Percentiles rank a stretch among this genome's conserved stretches.
phyloP scores from a whole-genome alignment of 1,140 invertebrate genomes.

The Aphelenchoides fujianensis region DNA sequence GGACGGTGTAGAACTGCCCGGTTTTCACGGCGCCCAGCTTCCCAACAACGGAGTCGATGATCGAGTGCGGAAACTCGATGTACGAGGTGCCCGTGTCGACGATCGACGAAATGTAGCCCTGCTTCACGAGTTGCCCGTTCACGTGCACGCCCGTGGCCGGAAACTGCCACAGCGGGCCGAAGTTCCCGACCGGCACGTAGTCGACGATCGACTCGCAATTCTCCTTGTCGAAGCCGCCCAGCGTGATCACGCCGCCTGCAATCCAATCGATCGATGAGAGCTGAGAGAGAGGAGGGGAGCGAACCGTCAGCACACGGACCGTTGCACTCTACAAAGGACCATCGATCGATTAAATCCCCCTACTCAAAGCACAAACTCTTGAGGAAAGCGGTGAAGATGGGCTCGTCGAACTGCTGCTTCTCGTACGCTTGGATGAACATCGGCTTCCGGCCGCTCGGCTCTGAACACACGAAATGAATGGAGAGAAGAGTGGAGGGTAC shows the following conservation, averaged over 20 bases:
- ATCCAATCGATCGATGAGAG: no score
- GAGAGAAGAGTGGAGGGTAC: background rate
- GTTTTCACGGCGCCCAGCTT: no score
- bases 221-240: conserved; percentile 9
- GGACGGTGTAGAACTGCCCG: no score
- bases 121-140: background rate
- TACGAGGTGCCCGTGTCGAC: background rate
- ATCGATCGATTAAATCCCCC: conserved; percentile 2
- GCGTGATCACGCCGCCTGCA: background rate
- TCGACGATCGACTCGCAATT: background rate
- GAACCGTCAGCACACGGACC: no score
- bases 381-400: conserved; percentile 10
- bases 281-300: no score
- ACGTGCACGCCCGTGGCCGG: background rate
- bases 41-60: no score
- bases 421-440: conserved; percentile 4
- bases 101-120: background rate
- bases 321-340: no score
- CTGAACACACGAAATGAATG: background rate
- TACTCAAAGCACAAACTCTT: background rate
- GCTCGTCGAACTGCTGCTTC: background rate
- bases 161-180: conserved; percentile 9
- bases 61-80: background rate
- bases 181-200: background rate
- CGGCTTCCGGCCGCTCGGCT: background rate